These are phyloP conservation scores for Amblyraja radiata DNA, from an alignment of 2,797 vertebrate species.

Conservation along the genomic window DNA sequence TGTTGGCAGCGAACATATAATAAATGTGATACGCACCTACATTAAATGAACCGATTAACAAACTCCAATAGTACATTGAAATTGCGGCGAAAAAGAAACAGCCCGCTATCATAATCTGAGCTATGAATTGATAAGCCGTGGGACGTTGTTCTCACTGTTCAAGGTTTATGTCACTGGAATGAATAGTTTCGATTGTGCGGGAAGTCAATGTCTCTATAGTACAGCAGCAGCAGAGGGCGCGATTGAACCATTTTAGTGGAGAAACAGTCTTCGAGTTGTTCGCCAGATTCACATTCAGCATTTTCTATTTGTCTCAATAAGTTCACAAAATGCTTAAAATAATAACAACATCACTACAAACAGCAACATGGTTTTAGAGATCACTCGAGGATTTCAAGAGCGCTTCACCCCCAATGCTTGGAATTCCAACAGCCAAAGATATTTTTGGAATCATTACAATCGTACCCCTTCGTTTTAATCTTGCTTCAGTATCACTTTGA, in stretches of 20 bases:
- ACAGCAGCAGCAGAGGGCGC: constrained; percentile 27
- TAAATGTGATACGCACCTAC: not conserved
- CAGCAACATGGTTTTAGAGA: not conserved
- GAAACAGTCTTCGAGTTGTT: not conserved
- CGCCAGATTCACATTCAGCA: not conserved
- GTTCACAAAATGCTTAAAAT: not conserved
- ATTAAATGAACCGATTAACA: not conserved
- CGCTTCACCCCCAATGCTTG: not conserved
- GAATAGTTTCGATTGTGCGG: not conserved
- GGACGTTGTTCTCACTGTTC: not conserved
- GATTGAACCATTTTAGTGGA: constrained; percentile 10
- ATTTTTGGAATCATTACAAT: not conserved
- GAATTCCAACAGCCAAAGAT: not conserved
- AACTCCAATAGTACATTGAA: not conserved
- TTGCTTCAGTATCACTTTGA: not conserved
- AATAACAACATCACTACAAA: not conserved
- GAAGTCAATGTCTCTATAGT: not conserved
- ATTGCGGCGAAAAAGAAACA: not conserved
- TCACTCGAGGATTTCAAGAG: not conserved
- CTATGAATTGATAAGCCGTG: not conserved
- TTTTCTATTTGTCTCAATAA: not conserved
- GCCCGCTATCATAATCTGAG: not conserved
- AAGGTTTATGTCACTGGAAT: not conserved
- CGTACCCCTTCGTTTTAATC: too few species aligned
- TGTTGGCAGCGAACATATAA: not conserved